phyloP scores from a whole-genome alignment of 2,888 invertebrate genomes.

The Asteroscopus sphinx region DNA sequence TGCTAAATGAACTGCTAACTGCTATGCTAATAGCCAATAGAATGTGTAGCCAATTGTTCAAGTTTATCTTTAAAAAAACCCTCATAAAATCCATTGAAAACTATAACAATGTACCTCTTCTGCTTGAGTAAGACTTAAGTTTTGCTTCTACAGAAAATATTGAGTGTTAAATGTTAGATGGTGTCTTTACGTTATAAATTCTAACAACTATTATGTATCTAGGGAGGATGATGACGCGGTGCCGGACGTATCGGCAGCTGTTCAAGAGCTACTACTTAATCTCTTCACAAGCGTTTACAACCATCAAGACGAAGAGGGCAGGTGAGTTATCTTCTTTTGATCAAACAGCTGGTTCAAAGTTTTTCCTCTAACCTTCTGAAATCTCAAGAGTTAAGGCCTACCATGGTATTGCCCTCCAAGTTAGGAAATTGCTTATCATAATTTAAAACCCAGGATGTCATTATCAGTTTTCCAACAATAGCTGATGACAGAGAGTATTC shows the following conservation, averaged over 20 bases:
- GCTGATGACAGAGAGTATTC: too few species aligned
- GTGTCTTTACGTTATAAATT: not conserved
- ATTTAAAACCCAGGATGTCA: too few species aligned
- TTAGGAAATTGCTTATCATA: too few species aligned
- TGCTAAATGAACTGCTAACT: too few species aligned
- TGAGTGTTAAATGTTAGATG: not conserved
- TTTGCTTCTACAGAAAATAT: not conserved
- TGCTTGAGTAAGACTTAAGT: not conserved
- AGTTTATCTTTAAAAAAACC: too few species aligned
- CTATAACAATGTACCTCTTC: too few species aligned
- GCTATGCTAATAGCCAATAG: too few species aligned
- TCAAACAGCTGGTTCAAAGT: not conserved
- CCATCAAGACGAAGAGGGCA: constrained; percentile 98
- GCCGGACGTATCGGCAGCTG: constrained; percentile 96
- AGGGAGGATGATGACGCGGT: constrained; percentile 95
- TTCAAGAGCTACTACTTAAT: constrained; percentile 97
- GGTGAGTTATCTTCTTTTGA: constrained; percentile 63
- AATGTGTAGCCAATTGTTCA: too few species aligned
- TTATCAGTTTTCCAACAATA: too few species aligned
- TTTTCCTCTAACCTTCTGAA: not conserved
- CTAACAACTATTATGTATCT: constrained; percentile 16
- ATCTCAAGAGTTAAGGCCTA: too few species aligned
- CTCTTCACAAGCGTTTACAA: constrained; percentile 98
- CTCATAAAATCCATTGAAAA: too few species aligned
- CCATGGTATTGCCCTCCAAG: too few species aligned